phyloP scores from a whole-genome alignment of 2,888 invertebrate species.

The Tenthredo livida region DNA sequence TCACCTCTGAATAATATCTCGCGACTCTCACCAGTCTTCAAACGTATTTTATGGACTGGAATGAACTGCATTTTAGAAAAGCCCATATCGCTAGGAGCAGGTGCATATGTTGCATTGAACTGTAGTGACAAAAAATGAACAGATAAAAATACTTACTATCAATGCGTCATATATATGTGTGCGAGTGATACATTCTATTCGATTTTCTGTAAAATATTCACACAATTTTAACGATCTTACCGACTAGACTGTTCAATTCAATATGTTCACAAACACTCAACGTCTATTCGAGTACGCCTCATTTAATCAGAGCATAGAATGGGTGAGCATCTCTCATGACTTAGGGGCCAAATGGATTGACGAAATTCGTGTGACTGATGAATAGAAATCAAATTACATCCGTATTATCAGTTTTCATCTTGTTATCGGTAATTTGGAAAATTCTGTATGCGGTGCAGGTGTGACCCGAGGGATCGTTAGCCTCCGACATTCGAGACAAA shows the following conservation, averaged over 20 bases:
- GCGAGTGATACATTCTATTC: not conserved
- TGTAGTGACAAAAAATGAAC: not conserved
- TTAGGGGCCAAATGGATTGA: not conserved
- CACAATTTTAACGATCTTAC: not conserved
- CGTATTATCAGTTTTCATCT: not conserved
- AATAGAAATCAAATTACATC: not conserved
- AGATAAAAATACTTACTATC: not conserved
- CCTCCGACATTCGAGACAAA: not conserved
- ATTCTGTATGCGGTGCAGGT: not conserved
- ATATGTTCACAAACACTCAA: constrained; percentile 1
- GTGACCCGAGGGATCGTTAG: not conserved
- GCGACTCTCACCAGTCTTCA: not conserved
- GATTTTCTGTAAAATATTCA: not conserved
- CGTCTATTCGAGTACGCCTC: not conserved
- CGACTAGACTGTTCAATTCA: not conserved
- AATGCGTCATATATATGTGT: not conserved
- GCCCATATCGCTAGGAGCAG: not conserved
- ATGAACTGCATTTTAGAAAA: not conserved
- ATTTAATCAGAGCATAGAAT: not conserved
- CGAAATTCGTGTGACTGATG: not conserved
- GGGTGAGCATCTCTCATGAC: not conserved
- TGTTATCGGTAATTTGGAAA: not conserved
- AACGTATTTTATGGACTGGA: not conserved
- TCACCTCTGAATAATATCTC: not conserved
- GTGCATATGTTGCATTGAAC: not conserved